Percentiles rank a stretch among this genome's conserved stretches.
Conservation (phyloP, 2,888 invertebrate species). For the Crossocerus cetratus region DNA sequence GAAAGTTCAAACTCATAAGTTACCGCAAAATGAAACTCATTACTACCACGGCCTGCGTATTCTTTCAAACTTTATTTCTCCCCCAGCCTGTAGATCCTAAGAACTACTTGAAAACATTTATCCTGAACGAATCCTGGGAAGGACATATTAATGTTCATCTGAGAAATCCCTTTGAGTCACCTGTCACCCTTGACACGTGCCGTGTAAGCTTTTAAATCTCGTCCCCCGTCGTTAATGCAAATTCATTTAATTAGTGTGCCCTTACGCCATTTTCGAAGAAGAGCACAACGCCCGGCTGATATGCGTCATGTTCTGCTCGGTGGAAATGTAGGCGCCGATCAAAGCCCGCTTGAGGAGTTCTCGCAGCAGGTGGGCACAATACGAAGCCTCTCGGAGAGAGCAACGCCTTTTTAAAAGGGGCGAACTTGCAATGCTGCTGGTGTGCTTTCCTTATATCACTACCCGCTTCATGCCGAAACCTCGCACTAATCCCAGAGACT, state of each 20-base stretch:
- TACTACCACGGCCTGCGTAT: not conserved
- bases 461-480: conserved; percentile 29
- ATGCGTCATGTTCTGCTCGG: not conserved
- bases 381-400: not conserved
- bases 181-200: conserved; percentile 26
- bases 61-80: not conserved
- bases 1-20: not conserved
- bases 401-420: not conserved
- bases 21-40: not conserved
- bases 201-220: conserved; percentile 40
- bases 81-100: not conserved
- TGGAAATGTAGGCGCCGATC: not conserved
- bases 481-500: conserved; percentile 49
- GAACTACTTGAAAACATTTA: conserved; percentile 2
- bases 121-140: no score
- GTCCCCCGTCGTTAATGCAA: conserved; percentile 47
- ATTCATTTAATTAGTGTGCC: conserved; percentile 47
- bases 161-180: conserved; percentile 23
- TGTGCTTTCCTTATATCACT: conserved; percentile 24
- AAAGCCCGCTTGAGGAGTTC: not conserved
- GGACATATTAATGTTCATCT: conserved; percentile 16
- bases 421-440: not conserved
- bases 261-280: conserved; percentile 16
- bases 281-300: not conserved
- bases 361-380: not conserved